Conservation (phyloP, 2,888 invertebrate genomes). For the Drosophila neoperkinsi region DNA sequence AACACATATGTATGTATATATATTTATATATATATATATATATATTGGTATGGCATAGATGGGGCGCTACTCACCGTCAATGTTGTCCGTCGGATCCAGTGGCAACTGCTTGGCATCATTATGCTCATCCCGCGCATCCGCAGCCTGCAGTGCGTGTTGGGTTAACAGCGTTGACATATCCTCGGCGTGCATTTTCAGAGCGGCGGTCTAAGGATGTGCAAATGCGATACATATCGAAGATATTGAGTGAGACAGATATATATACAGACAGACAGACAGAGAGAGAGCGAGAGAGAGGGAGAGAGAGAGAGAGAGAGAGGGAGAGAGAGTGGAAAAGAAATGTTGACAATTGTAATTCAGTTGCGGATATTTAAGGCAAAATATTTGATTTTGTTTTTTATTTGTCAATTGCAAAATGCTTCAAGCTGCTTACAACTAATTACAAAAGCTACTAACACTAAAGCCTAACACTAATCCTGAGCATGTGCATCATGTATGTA, state of each 20-base stretch:
- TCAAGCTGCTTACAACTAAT: conserved; percentile 52
- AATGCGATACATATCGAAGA: not conserved
- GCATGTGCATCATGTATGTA: conserved; percentile 47
- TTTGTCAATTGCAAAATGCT: conserved; percentile 67
- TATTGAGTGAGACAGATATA: not conserved
- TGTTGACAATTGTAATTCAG: conserved; percentile 23
- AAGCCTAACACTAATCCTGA: conserved; percentile 69
- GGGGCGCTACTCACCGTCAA: conserved; percentile 89
- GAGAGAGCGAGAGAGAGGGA: conserved; percentile 9
- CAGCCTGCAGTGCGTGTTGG: conserved; percentile 87
- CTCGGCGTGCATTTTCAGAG: conserved; percentile 86
- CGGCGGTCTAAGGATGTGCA: conserved; percentile 63
- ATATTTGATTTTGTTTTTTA: conserved; percentile 9
- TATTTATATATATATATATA: conserved; percentile 27
- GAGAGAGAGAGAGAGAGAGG: conserved; percentile 4
- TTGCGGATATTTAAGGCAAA: conserved; percentile 1
- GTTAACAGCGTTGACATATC: conserved; percentile 88
- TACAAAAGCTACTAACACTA: conserved; percentile 52
- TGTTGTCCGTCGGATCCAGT: conserved; percentile 90
- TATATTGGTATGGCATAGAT: conserved; percentile 32
- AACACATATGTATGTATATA: conserved; percentile 29
- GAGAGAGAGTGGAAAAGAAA: conserved; percentile 10
- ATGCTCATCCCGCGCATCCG: conserved; percentile 87
- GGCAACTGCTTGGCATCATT: conserved; percentile 86
- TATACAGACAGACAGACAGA: not conserved